Percentiles rank a stretch among this genome's conserved stretches.
Conservation (phyloP, 2,888 invertebrate species). For the Apomyelois bistriatella region DNA sequence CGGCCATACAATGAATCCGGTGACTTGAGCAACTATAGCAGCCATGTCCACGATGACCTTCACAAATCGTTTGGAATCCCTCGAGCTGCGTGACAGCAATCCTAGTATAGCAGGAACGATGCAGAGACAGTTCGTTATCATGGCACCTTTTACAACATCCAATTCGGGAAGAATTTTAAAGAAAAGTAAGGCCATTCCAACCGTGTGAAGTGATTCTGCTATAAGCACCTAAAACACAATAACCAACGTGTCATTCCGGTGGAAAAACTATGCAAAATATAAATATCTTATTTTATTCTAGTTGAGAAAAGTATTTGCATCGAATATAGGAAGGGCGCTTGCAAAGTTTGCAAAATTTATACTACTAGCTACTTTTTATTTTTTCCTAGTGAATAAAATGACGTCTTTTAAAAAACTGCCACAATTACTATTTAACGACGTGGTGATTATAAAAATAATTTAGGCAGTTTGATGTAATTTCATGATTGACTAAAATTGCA, state of each 20-base stretch:
- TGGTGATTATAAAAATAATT: too few species aligned
- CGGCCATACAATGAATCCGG: conserved; percentile 96
- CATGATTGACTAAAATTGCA: too few species aligned
- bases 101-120: conserved; percentile 91
- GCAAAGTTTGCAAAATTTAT: too few species aligned
- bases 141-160: conserved; percentile 96
- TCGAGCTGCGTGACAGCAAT: conserved; percentile 89
- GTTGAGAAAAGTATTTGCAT: too few species aligned
- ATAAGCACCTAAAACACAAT: conserved; percentile 81
- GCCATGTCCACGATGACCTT: conserved; percentile 91
- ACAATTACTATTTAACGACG: too few species aligned
- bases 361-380: too few species aligned
- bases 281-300: too few species aligned
- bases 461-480: too few species aligned
- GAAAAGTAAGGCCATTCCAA: conserved; percentile 92
- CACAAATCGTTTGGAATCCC: conserved; percentile 87
- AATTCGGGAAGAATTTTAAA: conserved; percentile 94
- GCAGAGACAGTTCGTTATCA: conserved; percentile 97
- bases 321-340: too few species aligned
- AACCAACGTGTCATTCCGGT: not conserved
- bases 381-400: too few species aligned
- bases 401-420: too few species aligned
- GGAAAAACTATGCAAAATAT: too few species aligned
- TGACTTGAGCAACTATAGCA: conserved; percentile 93
- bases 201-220: conserved; percentile 93